Percentiles rank a stretch among this genome's conserved stretches.
phyloP scores from a whole-genome alignment of 1,140 invertebrate genomes.

The Rhopalosiphum padi region DNA sequence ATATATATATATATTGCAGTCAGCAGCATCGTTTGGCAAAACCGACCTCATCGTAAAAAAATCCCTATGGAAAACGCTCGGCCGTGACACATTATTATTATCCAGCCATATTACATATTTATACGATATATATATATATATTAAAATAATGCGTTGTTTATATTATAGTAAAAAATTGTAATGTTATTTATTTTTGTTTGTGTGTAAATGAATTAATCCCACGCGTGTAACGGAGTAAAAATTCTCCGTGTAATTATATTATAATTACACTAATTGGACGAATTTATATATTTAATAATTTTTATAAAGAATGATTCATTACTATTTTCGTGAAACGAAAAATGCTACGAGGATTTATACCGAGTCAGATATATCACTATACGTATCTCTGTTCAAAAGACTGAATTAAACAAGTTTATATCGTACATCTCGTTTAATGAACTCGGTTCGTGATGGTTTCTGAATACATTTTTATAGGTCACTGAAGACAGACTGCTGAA shows the following conservation, averaged over 20 bases:
- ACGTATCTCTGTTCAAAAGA: not conserved
- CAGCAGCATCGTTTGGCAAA: not conserved
- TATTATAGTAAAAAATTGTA: not conserved
- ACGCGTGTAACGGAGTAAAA: conserved; percentile 15
- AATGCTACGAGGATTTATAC: not conserved
- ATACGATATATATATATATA: too few relatives aligned
- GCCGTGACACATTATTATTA: not conserved
- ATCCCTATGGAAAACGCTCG: not conserved
- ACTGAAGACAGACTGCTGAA: not conserved
- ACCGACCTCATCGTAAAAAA: not conserved
- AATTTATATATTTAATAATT: not conserved
- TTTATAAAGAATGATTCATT: not conserved
- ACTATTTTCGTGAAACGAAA: not conserved
- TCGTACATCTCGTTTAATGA: not conserved
- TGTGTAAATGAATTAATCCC: not conserved
- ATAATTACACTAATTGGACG: not conserved
- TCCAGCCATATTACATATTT: not conserved
- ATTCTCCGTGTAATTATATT: not conserved
- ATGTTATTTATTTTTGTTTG: not conserved
- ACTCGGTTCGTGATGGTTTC: not conserved
- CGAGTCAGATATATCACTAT: not conserved
- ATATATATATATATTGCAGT: not conserved
- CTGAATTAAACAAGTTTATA: conserved; percentile 25
- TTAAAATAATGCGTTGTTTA: not conserved
- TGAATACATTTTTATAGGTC: conserved; percentile 15